Evolutionary conservation across 2,113 vertebrate species (phyloP), one percentile per base, ranked within the genome.

Genomic region (Falcunculus frontatus): DNA sequence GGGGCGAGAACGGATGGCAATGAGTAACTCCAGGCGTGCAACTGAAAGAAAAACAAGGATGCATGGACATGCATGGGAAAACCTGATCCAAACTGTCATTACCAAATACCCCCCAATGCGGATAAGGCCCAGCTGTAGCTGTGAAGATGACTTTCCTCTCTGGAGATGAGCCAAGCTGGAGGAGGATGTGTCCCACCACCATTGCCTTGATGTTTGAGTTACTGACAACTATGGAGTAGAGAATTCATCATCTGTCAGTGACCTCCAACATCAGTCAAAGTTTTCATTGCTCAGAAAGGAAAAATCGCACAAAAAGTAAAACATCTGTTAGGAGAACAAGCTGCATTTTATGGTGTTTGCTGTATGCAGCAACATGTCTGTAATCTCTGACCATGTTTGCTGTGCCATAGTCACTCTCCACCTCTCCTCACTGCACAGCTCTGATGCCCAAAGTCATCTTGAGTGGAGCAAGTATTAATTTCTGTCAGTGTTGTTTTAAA

Each of bases 171-270:
- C 95, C 90, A 96, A 44, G 83, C 70, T 85, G 74, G 74, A 81
- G 84, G 91, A 96, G 89, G 94, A 93, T 62, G 47, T 73, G 79
- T 92, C 95, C 85, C 76, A 86, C 85, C 87, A 89, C 52, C 92
- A 72, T 29, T 90, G 76, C 96, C 89, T 94, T 77, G 78, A 88
- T 62, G 90, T 90, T 94, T 95, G 92, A 95, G 89, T 81, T 95
- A 89, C 78, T 94, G 92, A 89, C 94, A 96, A 41, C 86, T 92
- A 74, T 39, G 39, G 57, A 88, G 44, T 7, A 94, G 62, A 85
- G 62, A 76, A 97, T 96, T 87, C 95, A 91, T 96, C 94, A 97
- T 96, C 93, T 93, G 83, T 72, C 93, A 97, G 87, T 95, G 93
- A 95, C 95, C 91, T 95, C 91, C 75, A 93, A 95, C 87, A 96